Conservation (phyloP, 2,113 vertebrate species). For the Phylloscopus whistleri region DNA sequence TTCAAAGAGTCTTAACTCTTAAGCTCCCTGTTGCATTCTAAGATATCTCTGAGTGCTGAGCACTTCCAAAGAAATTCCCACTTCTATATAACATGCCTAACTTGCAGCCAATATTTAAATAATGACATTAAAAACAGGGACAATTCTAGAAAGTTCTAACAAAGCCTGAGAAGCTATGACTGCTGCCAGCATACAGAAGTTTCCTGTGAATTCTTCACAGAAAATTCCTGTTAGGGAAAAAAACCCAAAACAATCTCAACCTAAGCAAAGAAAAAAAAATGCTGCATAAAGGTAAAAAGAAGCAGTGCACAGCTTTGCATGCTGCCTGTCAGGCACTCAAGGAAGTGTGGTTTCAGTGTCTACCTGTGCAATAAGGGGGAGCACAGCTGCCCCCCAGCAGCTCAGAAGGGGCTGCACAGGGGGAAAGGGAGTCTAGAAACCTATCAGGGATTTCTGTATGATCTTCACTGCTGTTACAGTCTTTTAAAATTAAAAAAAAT, state of each 20-base stretch:
- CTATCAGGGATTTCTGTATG: background rate
- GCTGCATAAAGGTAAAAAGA: background rate
- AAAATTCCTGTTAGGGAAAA: background rate
- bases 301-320: background rate
- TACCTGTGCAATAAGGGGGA: background rate
- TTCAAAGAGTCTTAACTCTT: background rate
- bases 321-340: background rate
- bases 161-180: background rate
- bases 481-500: background rate
- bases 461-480: background rate
- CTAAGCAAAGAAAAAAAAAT: background rate
- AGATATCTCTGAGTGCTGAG: background rate
- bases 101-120: background rate
- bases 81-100: background rate
- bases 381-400: background rate
- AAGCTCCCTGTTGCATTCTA: background rate
- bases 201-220: background rate
- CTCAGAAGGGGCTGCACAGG: background rate
- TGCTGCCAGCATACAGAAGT: background rate
- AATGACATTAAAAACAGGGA: background rate
- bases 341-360: background rate
- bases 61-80: background rate
- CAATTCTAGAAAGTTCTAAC: background rate
- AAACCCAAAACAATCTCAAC: fast-evolving
- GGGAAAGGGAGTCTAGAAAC: background rate